These are phyloP conservation scores for Microtus richardsoni DNA, from an alignment of 2,113 vertebrate genomes.

Conservation along the genomic window DNA sequence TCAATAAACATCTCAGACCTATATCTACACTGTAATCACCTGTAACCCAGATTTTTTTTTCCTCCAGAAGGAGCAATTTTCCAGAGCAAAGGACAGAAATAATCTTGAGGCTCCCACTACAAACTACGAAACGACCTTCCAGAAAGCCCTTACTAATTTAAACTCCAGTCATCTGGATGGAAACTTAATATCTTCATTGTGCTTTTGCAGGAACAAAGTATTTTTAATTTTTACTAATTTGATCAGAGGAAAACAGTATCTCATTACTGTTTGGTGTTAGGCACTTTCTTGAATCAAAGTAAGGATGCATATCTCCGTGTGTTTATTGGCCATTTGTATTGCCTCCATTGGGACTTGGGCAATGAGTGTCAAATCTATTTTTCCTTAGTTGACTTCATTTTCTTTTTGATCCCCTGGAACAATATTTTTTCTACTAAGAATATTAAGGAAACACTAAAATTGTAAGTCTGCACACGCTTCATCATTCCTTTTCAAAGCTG, in stretches of 20 bases:
- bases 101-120: not conserved
- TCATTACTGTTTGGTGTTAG: conserved; percentile 10
- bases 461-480: not conserved
- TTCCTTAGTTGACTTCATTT: not conserved
- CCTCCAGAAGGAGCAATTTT: not conserved
- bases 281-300: conserved; percentile 43
- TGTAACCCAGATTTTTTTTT: not conserved
- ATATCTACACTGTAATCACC: not conserved
- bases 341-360: not conserved
- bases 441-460: not conserved
- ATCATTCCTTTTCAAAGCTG: not conserved
- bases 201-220: conserved; percentile 12
- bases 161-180: not conserved
- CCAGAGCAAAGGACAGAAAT: not conserved
- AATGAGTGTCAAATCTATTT: not conserved
- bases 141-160: conserved; percentile 15
- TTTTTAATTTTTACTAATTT: conserved; percentile 33
- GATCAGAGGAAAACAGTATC: not conserved
- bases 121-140: not conserved
- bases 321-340: not conserved
- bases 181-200: not conserved
- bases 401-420: not conserved
- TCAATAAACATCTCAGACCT: not conserved
- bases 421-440: not conserved
- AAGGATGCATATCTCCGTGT: not conserved